Evolutionary conservation across 2,797 vertebrate species (phyloP), one percentile per base, ranked within the genome.

Genomic region (Fistularia tabacaria): DNA sequence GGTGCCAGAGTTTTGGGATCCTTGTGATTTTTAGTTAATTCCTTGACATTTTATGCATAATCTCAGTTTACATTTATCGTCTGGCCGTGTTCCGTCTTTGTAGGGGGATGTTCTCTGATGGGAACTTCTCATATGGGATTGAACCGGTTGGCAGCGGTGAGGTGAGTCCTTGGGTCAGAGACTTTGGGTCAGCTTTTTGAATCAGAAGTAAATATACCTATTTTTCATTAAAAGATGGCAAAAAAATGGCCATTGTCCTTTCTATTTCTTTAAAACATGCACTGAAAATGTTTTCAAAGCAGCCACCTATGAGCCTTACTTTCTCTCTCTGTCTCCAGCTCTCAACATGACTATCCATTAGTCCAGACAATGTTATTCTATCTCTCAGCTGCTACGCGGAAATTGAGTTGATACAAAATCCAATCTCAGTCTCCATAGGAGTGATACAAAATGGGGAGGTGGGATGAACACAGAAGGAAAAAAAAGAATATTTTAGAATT

Each of bases 101-200:
- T 85, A 97, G 95, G 1, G 95, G 96, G 8, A 91, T 96, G 83
- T 98, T 97, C 87, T 97, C 92, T 0, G 94, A 98, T 0, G 92
- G 93, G 46, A 91, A 89, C 60, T 90, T 91, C 74, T 92, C 92
- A 0, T 98, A 95, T 12, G 89, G 87, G 42, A 88, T 98, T 39
- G 91, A 97, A 84, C 95, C 94, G 3, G 50, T 81, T 36, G 67
- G 45, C 52, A 53, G 51, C 2, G 72, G 62, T 36, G 69, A 90
- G 84, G 91, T 93, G 73, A 87, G 84, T 65, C 54, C 1, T 51
- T 54, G 8, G 25, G 25, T 5, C 25, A 5, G 25, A 25, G 25
- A 25, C 25, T 25, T 25, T 25, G 25, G 25, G 25, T 25, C 25
- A 25, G 25, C 25, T 25, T 25, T 25, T 25, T 25, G 25, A 25